These are phyloP conservation scores for Sminthurides bifidus DNA, from an alignment of 1,140 invertebrate genomes.

Conservation along the genomic window DNA sequence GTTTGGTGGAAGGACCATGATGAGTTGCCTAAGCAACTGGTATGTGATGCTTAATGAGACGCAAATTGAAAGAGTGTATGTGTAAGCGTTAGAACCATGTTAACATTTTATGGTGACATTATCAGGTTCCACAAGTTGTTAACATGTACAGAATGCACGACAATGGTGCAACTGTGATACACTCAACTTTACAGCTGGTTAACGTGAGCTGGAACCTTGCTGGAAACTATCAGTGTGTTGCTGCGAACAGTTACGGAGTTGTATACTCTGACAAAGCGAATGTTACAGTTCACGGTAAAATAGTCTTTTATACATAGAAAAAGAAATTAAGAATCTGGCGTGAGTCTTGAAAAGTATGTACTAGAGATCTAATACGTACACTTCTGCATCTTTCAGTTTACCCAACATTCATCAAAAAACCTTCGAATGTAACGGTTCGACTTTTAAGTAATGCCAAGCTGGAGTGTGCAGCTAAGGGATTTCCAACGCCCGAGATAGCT, in stretches of 20 bases:
- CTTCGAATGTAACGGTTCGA: slow-evolving; percentile 67
- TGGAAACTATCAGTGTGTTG: slow-evolving; percentile 85
- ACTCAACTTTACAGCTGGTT: slow-evolving; percentile 55
- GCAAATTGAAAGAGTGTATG: too few relatives aligned
- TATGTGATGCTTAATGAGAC: slow-evolving; percentile 13
- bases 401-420: slow-evolving; percentile 74
- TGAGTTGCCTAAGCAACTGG: slow-evolving; percentile 43
- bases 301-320: too few relatives aligned
- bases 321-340: too few relatives aligned
- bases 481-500: slow-evolving; percentile 74
- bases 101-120: background rate
- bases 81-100: too few relatives aligned
- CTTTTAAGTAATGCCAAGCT: slow-evolving; percentile 74
- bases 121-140: slow-evolving; percentile 27
- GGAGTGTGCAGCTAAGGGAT: slow-evolving; percentile 79
- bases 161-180: slow-evolving; percentile 34
- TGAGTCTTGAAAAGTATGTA: too few relatives aligned
- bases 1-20: slow-evolving; percentile 81
- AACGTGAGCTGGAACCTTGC: slow-evolving; percentile 62
- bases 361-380: slow-evolving; percentile 14
- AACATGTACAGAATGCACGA: slow-evolving; percentile 32
- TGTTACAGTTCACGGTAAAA: slow-evolving; percentile 68
- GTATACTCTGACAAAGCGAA: slow-evolving; percentile 76
- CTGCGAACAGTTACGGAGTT: slow-evolving; percentile 76
- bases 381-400: slow-evolving; percentile 49